Conservation (phyloP, 2,888 invertebrate species). For the Mylabris sibirica region DNA sequence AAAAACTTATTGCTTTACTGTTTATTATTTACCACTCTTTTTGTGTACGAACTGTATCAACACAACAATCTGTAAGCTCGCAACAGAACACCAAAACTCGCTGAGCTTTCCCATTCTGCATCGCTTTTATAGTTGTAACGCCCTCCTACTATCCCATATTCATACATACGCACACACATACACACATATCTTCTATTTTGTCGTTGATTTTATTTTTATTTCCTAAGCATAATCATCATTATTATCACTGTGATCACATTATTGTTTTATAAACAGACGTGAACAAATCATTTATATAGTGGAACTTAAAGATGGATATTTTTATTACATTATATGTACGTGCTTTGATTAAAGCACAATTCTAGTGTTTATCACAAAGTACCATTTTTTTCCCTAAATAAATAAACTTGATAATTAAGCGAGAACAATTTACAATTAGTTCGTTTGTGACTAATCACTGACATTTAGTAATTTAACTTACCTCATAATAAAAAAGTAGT, state of each 20-base stretch:
- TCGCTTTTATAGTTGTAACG: constrained; percentile 38
- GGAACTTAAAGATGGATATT: not conserved
- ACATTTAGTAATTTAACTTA: no score
- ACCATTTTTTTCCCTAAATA: no score
- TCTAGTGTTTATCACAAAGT: not conserved
- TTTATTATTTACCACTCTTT: constrained; percentile 12
- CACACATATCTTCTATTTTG: not conserved
- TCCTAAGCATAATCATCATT: not conserved
- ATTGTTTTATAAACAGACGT: not conserved
- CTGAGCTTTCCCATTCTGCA: constrained; percentile 32
- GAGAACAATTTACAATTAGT: no score
- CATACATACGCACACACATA: not conserved
- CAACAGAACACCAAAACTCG: constrained; percentile 39
- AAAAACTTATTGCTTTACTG: constrained; percentile 29
- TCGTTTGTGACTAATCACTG: no score
- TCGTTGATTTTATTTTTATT: not conserved
- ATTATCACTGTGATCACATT: not conserved
- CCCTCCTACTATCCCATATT: not conserved
- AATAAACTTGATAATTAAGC: no score
- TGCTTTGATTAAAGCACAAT: not conserved
- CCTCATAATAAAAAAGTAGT: no score
- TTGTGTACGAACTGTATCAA: constrained; percentile 1
- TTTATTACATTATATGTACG: not conserved
- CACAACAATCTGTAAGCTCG: constrained; percentile 32
- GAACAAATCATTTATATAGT: not conserved